Percentiles rank a stretch among this genome's conserved stretches.
phyloP scores from a whole-genome alignment of 2,888 invertebrate genomes.

The Agriotes lineatus region DNA sequence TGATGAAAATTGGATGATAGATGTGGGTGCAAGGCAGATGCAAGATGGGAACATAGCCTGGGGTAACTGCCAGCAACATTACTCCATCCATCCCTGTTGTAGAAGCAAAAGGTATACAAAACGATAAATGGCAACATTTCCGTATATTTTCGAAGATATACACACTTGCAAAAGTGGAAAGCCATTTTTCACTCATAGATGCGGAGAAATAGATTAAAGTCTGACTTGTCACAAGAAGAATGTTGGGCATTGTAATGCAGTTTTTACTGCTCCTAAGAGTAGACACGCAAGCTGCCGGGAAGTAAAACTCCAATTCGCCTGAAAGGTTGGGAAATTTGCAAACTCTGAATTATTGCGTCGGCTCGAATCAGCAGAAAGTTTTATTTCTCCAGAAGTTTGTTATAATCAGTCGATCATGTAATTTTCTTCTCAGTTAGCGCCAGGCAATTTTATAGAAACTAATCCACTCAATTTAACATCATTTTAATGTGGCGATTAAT shows the following conservation, averaged over 20 bases:
- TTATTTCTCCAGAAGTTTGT: not conserved
- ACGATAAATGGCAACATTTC: not conserved
- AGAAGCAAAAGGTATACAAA: not conserved
- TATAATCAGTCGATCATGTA: constrained; percentile 4
- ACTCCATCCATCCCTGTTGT: too few relatives aligned
- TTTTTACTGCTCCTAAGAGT: not conserved
- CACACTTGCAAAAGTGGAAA: not conserved
- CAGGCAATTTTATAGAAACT: not conserved
- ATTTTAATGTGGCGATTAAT: not conserved
- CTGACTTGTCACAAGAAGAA: constrained; percentile 5
- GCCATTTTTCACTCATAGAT: constrained; percentile 9
- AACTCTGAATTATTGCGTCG: not conserved
- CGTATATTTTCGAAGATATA: constrained; percentile 3
- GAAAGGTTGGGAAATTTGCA: constrained; percentile 5
- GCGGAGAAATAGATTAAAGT: constrained; percentile 3
- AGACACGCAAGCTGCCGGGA: not conserved
- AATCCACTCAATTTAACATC: not conserved
- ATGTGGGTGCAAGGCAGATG: constrained; percentile 4
- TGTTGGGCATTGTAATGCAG: constrained; percentile 1
- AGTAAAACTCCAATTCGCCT: constrained; percentile 1
- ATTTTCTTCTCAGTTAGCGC: not conserved
- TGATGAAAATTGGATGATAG: constrained; percentile 2
- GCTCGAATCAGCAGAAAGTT: not conserved
- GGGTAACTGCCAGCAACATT: not conserved
- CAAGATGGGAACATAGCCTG: too few relatives aligned